Evolutionary conservation across 2,797 vertebrate species (phyloP).

Genomic region (Melanotaenia nigrans): DNA sequence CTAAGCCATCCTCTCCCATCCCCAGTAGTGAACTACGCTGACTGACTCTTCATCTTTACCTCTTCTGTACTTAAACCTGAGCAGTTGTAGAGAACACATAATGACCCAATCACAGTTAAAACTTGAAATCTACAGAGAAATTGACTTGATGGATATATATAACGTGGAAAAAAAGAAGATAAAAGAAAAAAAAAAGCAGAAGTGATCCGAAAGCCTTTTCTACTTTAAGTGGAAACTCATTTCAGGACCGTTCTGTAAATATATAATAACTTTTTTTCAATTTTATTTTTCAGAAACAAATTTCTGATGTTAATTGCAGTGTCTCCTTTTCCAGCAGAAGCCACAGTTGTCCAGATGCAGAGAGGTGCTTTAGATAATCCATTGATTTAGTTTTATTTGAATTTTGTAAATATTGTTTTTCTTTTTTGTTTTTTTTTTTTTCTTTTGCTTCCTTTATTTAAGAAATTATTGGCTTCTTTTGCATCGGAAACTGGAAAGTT

Average conservation of each 20-base stretch:
- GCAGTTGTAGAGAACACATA: conserved; percentile 76
- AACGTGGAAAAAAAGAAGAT: conserved; percentile 19
- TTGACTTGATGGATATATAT: conserved; percentile 81
- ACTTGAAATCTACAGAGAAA: conserved; percentile 85
- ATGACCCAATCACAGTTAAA: conserved; percentile 80
- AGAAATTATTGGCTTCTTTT: conserved; percentile 92
- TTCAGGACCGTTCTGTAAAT: conserved; percentile 88
- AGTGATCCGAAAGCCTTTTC: conserved; percentile 86
- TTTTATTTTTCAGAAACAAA: conserved; percentile 81
- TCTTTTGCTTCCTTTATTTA: conserved; percentile 92
- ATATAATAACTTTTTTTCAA: conserved; percentile 70
- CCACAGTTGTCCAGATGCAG: conserved; percentile 85
- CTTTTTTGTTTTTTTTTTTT: conserved; percentile 88
- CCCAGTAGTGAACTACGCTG: conserved; percentile 71
- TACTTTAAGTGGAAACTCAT: conserved; percentile 83
- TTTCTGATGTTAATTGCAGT: conserved; percentile 84
- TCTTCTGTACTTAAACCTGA: conserved; percentile 74
- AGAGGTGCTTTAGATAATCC: conserved; percentile 91
- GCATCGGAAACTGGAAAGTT: conserved; percentile 91
- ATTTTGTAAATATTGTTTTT: conserved; percentile 92
- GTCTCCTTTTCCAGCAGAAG: conserved; percentile 80
- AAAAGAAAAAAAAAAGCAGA: conserved; percentile 62
- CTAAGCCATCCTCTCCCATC: conserved; percentile 78
- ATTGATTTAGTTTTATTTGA: conserved; percentile 90
- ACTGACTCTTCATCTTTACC: conserved; percentile 76